phyloP scores from a whole-genome alignment of 2,888 invertebrate genomes.

The Phalera bucephala region DNA sequence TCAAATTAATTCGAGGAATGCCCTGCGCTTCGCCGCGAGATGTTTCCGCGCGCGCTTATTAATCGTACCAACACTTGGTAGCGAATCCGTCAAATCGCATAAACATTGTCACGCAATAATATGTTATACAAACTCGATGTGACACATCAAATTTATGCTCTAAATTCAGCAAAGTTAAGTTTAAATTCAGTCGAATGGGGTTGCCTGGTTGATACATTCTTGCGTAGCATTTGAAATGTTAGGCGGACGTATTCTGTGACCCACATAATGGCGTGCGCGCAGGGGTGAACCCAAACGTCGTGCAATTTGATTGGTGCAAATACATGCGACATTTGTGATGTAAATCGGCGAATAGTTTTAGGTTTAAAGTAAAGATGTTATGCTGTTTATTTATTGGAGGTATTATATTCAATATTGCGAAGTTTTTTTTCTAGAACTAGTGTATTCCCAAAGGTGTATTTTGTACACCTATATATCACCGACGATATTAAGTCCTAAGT shows the following conservation, averaged over 20 bases:
- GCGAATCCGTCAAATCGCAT: constrained; percentile 60
- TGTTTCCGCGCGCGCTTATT: constrained; percentile 73
- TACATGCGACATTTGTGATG: constrained; percentile 18
- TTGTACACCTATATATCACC: too few relatives aligned
- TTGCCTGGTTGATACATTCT: not conserved
- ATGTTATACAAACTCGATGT: not conserved
- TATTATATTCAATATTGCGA: too few relatives aligned
- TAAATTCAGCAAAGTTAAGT: not conserved
- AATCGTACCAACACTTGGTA: constrained; percentile 73
- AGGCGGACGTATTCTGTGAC: constrained; percentile 31
- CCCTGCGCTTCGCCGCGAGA: constrained; percentile 54
- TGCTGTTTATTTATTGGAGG: not conserved
- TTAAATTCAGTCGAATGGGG: not conserved
- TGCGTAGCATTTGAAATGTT: constrained; percentile 21
- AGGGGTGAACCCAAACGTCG: constrained; percentile 27
- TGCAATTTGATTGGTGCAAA: constrained; percentile 37
- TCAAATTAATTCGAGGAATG: constrained; percentile 82
- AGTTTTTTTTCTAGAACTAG: too few relatives aligned
- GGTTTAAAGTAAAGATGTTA: constrained; percentile 1
- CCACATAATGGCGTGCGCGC: constrained; percentile 18
- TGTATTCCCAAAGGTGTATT: too few relatives aligned
- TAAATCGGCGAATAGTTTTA: constrained; percentile 17
- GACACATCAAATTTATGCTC: not conserved
- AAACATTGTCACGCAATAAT: constrained; percentile 1
- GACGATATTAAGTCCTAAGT: too few relatives aligned